phyloP scores from a whole-genome alignment of 2,888 invertebrate genomes.

The Neuroscelio doddi region DNA sequence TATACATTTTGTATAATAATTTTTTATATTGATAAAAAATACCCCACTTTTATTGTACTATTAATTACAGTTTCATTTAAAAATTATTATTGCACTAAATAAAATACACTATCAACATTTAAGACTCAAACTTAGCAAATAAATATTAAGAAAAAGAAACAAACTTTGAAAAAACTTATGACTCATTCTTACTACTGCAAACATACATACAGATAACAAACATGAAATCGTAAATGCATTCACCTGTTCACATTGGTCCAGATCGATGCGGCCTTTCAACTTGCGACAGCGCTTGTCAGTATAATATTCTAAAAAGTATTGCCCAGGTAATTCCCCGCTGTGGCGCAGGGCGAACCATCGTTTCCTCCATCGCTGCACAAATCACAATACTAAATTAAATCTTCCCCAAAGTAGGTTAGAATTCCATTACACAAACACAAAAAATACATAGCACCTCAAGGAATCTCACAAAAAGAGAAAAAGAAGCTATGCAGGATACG shows the following conservation, averaged over 20 bases:
- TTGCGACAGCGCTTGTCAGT: constrained; percentile 89
- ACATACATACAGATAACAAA: not conserved
- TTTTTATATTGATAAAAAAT: too few species aligned
- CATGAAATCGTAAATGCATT: constrained; percentile 37
- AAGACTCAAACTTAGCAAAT: too few species aligned
- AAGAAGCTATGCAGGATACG: not conserved
- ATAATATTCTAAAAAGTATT: constrained; percentile 95
- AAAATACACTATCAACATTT: too few species aligned
- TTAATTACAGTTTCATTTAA: too few species aligned
- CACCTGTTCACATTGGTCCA: constrained; percentile 97
- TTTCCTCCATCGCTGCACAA: constrained; percentile 91
- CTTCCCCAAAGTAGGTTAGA: not conserved
- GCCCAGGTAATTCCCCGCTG: constrained; percentile 93
- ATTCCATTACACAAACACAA: not conserved
- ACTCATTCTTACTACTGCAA: not conserved
- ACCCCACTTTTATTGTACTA: too few species aligned
- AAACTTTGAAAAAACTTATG: constrained; percentile 1
- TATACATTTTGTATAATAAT: too few species aligned
- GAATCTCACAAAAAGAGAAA: too few species aligned
- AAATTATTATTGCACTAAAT: too few species aligned
- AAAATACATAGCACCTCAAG: too few species aligned
- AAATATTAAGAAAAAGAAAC: too few species aligned
- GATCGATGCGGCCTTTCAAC: constrained; percentile 90
- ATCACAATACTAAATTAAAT: constrained; percentile 58
- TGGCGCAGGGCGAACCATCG: constrained; percentile 95